Base-by-base conservation (phyloP, 2,888 invertebrate genomes). In the Tipula helvola region DNA sequence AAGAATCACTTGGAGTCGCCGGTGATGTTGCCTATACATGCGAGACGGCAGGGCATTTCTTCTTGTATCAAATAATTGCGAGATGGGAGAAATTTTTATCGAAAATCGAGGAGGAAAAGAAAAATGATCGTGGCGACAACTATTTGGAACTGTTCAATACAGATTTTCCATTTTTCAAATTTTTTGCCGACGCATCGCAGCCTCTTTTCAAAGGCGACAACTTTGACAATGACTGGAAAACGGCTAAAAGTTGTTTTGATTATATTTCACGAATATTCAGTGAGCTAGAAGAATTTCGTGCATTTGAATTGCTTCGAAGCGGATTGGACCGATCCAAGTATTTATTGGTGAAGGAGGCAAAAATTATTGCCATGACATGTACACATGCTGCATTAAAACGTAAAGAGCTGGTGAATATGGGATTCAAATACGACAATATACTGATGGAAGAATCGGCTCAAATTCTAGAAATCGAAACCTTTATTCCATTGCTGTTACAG, bases 321-420 rank as follows among this genome's bases (percentile, higher is more conserved):
- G 99, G 99, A 0, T 92, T 98, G 86, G 99, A 99, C 91, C 93
- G 99, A 86, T 98, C 99, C 0, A 97, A 98, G 90, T 99, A 99
- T 92, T 93, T 99, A 87, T 93, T 99, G 86, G 99, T 99, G 0
- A 98, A 98, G 90, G 99, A 99, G 91, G 99, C 99, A 0, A 99
- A 99, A 92, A 98, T 99, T 87, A 99, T 99, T 89, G 99, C 99
- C 0, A 99, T 99, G 99, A 99, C 99, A 0, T 99, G 99, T 92
- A 99, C 99, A 0, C 99, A 99, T 91, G 99, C 99, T 0, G 99
- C 99, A 0, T 93, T 99, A 12, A 98, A 99, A 90, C 93, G 99
- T 41, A 96, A 97, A 86, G 99, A 99, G 91, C 93, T 99, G 3
- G 99, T 99, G 0, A 97, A 97, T 90, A 95, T 98, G 91, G 96